phyloP scores from a whole-genome alignment of 2,888 invertebrate species.

The Antheraea yamamai region DNA sequence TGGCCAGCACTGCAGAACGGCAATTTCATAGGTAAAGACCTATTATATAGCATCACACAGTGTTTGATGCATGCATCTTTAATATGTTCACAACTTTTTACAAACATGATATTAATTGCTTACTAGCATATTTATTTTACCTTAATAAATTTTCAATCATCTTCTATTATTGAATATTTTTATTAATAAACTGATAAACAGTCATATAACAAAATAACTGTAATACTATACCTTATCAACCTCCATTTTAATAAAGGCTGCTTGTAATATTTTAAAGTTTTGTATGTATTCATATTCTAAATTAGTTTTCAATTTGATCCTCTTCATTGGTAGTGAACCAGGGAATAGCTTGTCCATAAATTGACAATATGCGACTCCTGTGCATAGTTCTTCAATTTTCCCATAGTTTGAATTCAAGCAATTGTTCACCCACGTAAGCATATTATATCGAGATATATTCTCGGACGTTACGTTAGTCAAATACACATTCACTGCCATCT shows the following conservation, averaged over 20 bases:
- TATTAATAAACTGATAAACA: background rate
- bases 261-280: no score
- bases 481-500: no score
- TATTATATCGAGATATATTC: constrained; percentile 97
- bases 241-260: no score
- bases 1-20: no score
- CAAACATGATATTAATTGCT: background rate
- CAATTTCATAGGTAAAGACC: no score
- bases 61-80: no score
- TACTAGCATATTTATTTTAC: background rate
- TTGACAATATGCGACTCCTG: constrained; percentile 99
- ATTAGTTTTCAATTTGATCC: no score
- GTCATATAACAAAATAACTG: background rate
- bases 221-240: no score
- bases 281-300: no score
- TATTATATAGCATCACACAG: background rate
- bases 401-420: constrained; percentile 94
- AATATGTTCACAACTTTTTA: background rate
- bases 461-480: no score
- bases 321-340: constrained; percentile 90
- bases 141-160: background rate
- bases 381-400: constrained; percentile 99
- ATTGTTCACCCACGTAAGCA: constrained; percentile 99
- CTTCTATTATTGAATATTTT: background rate
- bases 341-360: constrained; percentile 99